These are phyloP conservation scores for Lithobates pipiens DNA, from an alignment of 2,797 vertebrate genomes.

Conservation along the genomic window DNA sequence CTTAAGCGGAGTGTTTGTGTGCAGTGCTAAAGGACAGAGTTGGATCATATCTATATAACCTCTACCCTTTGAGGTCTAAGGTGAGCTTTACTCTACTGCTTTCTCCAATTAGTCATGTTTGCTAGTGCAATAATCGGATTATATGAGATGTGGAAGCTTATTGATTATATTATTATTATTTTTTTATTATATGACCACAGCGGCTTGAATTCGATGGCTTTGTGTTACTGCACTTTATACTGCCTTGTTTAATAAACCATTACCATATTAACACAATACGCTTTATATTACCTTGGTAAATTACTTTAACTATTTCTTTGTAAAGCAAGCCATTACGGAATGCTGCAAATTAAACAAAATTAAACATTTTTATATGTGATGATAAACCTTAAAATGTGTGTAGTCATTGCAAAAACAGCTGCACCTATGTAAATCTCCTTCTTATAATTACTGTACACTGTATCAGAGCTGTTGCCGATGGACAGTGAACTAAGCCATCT, in stretches of 20 bases:
- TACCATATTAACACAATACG: neutral
- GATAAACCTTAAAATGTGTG: too few relatives aligned
- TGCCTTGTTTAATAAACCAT: neutral
- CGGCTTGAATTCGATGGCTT: neutral
- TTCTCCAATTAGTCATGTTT: neutral
- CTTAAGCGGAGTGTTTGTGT: neutral
- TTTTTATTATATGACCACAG: too few relatives aligned
- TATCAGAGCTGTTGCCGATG: too few relatives aligned
- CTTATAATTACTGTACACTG: too few relatives aligned
- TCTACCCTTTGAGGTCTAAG: neutral
- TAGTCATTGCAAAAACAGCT: too few relatives aligned
- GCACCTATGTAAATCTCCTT: too few relatives aligned
- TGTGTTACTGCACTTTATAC: neutral
- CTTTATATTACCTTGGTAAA: neutral
- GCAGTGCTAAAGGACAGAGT: neutral
- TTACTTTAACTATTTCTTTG: neutral
- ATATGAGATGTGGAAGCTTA: too few relatives aligned
- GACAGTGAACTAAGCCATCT: too few relatives aligned
- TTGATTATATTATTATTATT: too few relatives aligned
- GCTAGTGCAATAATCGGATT: neutral
- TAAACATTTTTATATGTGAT: too few relatives aligned
- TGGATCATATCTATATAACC: neutral
- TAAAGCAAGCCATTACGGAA: neutral
- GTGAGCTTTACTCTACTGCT: neutral
- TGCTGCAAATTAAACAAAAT: neutral